Evolutionary conservation across 1,140 invertebrate genomes (phyloP), one percentile per base, ranked within the genome.

Genomic region (Dendroctonus valens): DNA sequence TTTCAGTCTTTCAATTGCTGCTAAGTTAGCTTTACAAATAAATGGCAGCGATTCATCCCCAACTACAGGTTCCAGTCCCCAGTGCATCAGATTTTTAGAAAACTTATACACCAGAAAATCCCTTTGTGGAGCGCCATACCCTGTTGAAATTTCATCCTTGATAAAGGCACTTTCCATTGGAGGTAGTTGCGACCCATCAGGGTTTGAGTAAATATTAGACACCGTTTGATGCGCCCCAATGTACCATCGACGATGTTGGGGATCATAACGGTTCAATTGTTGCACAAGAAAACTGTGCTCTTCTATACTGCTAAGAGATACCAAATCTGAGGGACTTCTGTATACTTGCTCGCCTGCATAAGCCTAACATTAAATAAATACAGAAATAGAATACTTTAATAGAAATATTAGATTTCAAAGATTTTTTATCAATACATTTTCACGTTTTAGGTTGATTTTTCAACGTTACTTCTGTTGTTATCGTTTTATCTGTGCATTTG

Each of bases 231-330:
- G 85, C 2, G 87, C 87, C 15, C 91, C 90, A 37, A 91, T 89
- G 70, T 93, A 95, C 91, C 93, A 97, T n/a, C 85, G 83, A 53
- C 89, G 82, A 76, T 92, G 91, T 67, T 93, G 89, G 26, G 92
- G 92, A 81, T 96, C 93, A 70, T 91, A 83, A 73, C 85, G 81
- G 70, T 89, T 85, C 6, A 97, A 79, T 72, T 92, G 86, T 66
- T 90, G 83, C 2, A 93, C 82, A 9, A 96, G 80, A 76, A 94
- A 96, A 0, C 88, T 84, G 83, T 96, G 93, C 75, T 97, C 93
- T 60, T 96, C 93, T 5, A 89, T 79, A 54, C 82, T 87, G 75
- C 91, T 91, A 7, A 96, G 84, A 67, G 89, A 87, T 0, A 91
- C 80, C 41, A 97, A 77, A 75, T 96, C 91, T 12, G 91, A 86